Conservation (phyloP, 2,113 vertebrate species). For the Bos indicus region DNA sequence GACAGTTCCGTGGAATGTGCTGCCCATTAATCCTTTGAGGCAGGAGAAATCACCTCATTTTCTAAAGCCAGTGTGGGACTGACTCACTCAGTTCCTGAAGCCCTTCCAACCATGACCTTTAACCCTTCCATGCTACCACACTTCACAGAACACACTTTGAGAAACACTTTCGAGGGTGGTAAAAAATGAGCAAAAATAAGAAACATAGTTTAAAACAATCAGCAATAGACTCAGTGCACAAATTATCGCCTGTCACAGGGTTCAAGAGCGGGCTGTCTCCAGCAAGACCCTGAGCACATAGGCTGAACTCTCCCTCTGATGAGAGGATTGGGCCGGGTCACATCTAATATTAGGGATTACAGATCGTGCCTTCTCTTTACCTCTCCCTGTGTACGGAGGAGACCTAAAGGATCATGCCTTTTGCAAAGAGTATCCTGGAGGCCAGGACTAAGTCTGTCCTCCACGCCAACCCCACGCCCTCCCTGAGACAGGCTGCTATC, state of each 20-base stretch:
- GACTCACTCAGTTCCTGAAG: neutral
- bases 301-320: neutral
- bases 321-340: neutral
- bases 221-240: neutral
- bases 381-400: neutral
- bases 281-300: neutral
- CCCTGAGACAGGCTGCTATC: fast-evolving
- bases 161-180: neutral
- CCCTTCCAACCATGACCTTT: neutral
- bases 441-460: neutral
- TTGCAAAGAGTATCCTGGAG: neutral
- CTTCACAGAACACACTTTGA: neutral
- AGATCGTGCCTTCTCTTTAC: neutral
- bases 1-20: neutral
- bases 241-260: neutral
- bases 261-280: fast-evolving
- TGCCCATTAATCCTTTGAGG: neutral
- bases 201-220: neutral
- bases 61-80: neutral
- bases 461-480: neutral
- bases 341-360: neutral
- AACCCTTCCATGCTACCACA: neutral
- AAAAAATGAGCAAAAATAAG: neutral
- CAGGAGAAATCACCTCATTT: neutral
- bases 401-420: neutral